phyloP scores from a whole-genome alignment of 2,113 vertebrate genomes.

The Leucopternis melanops region DNA sequence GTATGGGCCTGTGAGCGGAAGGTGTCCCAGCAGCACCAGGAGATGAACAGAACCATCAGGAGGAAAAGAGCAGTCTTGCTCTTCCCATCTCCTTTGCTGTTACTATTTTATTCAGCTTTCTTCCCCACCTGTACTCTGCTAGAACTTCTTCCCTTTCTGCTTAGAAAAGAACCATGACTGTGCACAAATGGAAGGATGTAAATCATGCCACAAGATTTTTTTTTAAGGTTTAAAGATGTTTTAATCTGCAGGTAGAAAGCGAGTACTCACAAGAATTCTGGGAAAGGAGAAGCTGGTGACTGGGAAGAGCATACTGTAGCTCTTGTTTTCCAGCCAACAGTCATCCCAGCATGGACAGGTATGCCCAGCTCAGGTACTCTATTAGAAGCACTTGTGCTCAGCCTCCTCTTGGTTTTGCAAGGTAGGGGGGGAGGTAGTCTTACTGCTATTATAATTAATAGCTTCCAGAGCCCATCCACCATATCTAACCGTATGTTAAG shows the following conservation, averaged over 20 bases:
- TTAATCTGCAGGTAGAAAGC: background rate
- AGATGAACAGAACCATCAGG: background rate
- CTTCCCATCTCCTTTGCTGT: background rate
- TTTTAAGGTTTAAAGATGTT: background rate
- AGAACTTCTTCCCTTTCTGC: background rate
- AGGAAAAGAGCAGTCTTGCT: background rate
- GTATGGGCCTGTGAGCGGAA: fast-evolving
- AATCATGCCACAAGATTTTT: background rate
- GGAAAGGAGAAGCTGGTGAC: background rate
- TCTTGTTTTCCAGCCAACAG: background rate
- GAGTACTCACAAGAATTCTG: background rate
- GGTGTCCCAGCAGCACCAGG: background rate
- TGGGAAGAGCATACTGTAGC: background rate
- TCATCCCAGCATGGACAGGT: background rate
- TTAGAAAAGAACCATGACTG: background rate
- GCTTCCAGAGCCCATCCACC: background rate
- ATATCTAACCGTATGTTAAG: background rate
- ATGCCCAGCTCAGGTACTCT: background rate
- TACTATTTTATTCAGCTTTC: background rate
- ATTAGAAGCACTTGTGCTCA: background rate
- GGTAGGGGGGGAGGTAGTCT: background rate
- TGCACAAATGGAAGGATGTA: background rate
- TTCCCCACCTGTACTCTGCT: background rate
- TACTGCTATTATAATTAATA: background rate
- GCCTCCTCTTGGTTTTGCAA: background rate